Evolutionary conservation across 1,140 invertebrate species (phyloP).

Genomic region (Drosophila persimilis): DNA sequence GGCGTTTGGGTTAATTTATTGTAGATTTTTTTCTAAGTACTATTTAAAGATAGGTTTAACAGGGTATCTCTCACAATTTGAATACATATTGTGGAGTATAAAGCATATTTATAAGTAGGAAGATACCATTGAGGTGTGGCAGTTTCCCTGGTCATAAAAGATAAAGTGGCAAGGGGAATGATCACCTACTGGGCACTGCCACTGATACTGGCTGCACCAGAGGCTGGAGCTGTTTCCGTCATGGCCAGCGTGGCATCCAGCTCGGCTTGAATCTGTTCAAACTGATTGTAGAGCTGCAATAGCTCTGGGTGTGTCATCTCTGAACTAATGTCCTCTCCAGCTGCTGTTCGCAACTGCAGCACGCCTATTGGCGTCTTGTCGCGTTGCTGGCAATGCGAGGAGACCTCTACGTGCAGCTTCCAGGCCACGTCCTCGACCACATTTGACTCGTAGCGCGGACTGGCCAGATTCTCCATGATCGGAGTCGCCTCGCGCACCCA

Average conservation of each 20-base stretch:
- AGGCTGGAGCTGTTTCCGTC: conserved; percentile 24
- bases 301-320: conserved; percentile 81
- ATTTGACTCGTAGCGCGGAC: conserved; percentile 77
- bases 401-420: conserved; percentile 79
- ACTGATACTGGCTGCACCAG: conserved; percentile 9
- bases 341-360: conserved; percentile 73
- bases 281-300: conserved; percentile 77
- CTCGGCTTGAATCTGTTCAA: conserved; percentile 76
- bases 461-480: conserved; percentile 76
- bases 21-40: background rate
- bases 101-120: conserved; percentile 13
- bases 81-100: background rate
- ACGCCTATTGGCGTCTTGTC: conserved; percentile 74
- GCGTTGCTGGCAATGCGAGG: conserved; percentile 80
- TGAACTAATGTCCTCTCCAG: conserved; percentile 76
- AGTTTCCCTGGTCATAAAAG: conserved; percentile 2
- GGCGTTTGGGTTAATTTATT: background rate
- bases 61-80: background rate
- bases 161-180: no score
- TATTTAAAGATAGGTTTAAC: background rate
- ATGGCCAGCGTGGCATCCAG: conserved; percentile 73
- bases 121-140: no score
- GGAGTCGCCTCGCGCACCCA: conserved; percentile 81
- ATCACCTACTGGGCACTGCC: no score
- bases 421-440: conserved; percentile 80